phyloP scores from a whole-genome alignment of 1,140 invertebrate genomes.

The Cardiocondyla obscurior region DNA sequence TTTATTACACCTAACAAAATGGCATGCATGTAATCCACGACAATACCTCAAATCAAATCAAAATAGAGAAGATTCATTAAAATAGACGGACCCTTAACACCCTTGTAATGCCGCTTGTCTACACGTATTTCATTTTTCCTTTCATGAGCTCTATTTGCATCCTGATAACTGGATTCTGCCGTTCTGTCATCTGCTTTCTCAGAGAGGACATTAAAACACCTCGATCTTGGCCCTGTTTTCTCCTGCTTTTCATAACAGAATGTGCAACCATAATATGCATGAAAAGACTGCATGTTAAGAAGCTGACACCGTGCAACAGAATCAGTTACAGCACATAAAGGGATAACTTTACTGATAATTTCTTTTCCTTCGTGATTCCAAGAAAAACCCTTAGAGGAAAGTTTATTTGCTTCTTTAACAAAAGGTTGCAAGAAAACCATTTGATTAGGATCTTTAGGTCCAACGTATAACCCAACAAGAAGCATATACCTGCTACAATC shows the following conservation, averaged over 20 bases:
- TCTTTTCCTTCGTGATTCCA: constrained; percentile 32
- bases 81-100: constrained; percentile 18
- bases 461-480: constrained; percentile 49
- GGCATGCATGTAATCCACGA: constrained; percentile 15
- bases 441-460: constrained; percentile 51
- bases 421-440: constrained; percentile 58
- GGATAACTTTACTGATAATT: constrained; percentile 54
- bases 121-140: background rate
- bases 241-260: constrained; percentile 49
- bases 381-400: constrained; percentile 40
- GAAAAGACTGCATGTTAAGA: constrained; percentile 55
- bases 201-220: constrained; percentile 9
- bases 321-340: constrained; percentile 44
- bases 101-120: constrained; percentile 13
- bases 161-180: constrained; percentile 14
- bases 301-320: constrained; percentile 45
- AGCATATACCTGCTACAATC: constrained; percentile 43
- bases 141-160: constrained; percentile 12
- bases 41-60: constrained; percentile 23
- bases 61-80: constrained; percentile 18
- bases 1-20: background rate
- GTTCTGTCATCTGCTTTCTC: constrained; percentile 12
- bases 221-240: constrained; percentile 6
- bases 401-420: constrained; percentile 50
- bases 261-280: constrained; percentile 55